These are phyloP conservation scores for Aphelinus certus DNA, from an alignment of 1,140 invertebrate species.

Conservation along the genomic window DNA sequence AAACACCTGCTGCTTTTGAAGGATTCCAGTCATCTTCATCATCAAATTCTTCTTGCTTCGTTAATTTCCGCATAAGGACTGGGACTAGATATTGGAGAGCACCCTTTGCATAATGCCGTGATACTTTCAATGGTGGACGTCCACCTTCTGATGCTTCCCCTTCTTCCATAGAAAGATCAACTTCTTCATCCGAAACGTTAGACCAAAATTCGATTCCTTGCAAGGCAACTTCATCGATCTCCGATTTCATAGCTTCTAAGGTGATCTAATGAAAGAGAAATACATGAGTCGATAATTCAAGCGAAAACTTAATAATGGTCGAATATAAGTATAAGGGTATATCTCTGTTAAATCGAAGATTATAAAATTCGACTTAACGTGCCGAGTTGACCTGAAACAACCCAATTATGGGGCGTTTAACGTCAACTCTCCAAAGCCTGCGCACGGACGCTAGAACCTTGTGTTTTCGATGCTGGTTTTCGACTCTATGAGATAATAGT, in stretches of 20 bases:
- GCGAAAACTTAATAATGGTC: too few relatives aligned
- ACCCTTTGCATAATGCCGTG: slow-evolving; percentile 93
- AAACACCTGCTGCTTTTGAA: slow-evolving; percentile 99
- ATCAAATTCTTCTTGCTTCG: slow-evolving; percentile 92
- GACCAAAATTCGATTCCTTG: slow-evolving; percentile 99
- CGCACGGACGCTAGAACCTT: too few relatives aligned
- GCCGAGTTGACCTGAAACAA: too few relatives aligned
- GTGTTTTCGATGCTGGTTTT: too few relatives aligned
- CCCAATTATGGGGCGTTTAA: too few relatives aligned
- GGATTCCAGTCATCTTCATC: slow-evolving; percentile 99
- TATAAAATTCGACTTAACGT: too few relatives aligned
- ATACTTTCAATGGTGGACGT: slow-evolving; percentile 87
- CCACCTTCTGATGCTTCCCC: slow-evolving; percentile 93
- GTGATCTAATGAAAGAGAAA: slow-evolving; percentile 77
- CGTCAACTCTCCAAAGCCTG: too few relatives aligned
- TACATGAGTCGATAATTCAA: too few relatives aligned
- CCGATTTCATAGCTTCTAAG: slow-evolving; percentile 97
- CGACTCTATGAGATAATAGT: too few relatives aligned
- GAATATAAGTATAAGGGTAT: too few relatives aligned
- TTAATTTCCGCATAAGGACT: slow-evolving; percentile 91
- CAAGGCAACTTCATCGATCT: slow-evolving; percentile 93
- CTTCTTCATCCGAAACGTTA: slow-evolving; percentile 99
- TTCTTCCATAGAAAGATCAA: slow-evolving; percentile 94
- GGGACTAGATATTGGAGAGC: slow-evolving; percentile 95
- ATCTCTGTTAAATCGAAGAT: too few relatives aligned